A percentile compares a stretch with the other conserved stretches of the same genome.
These are phyloP conservation scores for Caenorhabditis sinica DNA, from an alignment of 2,888 invertebrate species.

Conservation along the genomic window DNA sequence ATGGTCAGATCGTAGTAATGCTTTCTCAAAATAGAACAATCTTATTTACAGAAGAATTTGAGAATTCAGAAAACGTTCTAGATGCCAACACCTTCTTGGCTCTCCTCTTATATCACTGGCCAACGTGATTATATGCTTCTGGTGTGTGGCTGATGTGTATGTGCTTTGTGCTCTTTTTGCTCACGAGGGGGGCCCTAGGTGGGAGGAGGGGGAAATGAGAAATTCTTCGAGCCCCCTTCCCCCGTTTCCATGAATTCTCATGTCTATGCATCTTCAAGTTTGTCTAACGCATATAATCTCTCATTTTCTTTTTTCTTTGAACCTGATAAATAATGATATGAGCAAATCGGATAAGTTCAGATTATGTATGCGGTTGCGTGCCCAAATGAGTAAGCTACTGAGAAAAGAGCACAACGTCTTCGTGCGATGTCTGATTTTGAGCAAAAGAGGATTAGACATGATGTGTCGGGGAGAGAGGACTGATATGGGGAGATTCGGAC, in stretches of 20 bases:
- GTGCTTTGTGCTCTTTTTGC: constrained; percentile 1
- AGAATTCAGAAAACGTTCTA: too few relatives aligned
- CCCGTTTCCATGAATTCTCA: too few relatives aligned
- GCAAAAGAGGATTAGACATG: not conserved
- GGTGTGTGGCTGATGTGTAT: not conserved
- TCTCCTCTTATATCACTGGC: too few relatives aligned
- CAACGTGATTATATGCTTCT: too few relatives aligned
- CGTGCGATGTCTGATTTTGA: not conserved
- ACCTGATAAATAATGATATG: not conserved
- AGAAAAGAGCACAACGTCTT: not conserved
- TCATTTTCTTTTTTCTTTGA: not conserved
- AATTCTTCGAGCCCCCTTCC: not conserved
- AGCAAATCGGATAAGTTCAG: not conserved
- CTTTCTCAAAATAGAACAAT: too few relatives aligned
- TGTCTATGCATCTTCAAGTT: too few relatives aligned
- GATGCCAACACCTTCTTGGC: too few relatives aligned
- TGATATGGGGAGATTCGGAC: not conserved
- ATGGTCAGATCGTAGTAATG: too few relatives aligned
- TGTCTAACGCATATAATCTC: not conserved
- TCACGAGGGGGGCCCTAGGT: too few relatives aligned
- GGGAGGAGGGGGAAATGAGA: too few relatives aligned
- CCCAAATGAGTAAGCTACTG: not conserved
- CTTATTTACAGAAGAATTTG: too few relatives aligned
- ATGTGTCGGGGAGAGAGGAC: not conserved
- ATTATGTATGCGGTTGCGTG: too few relatives aligned